phyloP scores from a whole-genome alignment of 2,797 vertebrate genomes.

The Gorsachius magnificus region DNA sequence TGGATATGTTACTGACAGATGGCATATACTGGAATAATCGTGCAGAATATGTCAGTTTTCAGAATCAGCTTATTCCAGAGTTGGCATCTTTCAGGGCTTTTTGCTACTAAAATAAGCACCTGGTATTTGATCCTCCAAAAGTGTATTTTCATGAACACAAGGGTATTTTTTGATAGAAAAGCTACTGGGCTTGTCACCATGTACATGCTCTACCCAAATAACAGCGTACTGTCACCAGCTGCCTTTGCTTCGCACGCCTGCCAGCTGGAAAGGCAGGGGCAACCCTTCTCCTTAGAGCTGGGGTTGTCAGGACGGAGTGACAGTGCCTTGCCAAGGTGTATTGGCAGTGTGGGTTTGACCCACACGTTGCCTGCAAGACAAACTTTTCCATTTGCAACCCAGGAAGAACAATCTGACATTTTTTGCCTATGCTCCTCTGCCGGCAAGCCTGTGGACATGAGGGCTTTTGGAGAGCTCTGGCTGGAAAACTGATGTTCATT shows the following conservation, averaged over 20 bases:
- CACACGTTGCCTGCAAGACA: fast-evolving
- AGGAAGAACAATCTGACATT: background rate
- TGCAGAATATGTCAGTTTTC: constrained; percentile 45
- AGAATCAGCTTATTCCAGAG: constrained; percentile 47
- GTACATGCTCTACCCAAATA: background rate
- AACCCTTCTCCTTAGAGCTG: background rate
- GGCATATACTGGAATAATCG: constrained; percentile 47
- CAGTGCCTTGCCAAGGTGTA: background rate
- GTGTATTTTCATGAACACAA: constrained; percentile 45
- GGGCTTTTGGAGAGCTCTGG: background rate
- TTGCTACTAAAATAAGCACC: constrained; percentile 57
- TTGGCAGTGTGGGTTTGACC: background rate
- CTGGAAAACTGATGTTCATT: background rate
- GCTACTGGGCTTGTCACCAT: constrained; percentile 24
- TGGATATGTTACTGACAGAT: constrained; percentile 58
- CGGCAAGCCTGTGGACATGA: background rate
- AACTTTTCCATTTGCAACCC: background rate
- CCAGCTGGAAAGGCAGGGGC: background rate
- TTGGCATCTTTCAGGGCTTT: constrained; percentile 45
- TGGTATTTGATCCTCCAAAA: constrained; percentile 57
- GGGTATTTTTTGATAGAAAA: constrained; percentile 50
- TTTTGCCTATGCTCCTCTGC: background rate
- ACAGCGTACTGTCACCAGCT: background rate
- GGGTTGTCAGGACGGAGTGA: background rate
- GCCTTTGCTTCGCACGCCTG: background rate